Percentiles rank a stretch among this genome's conserved stretches.
Conservation (phyloP, 2,113 vertebrate species). For the Astatoreochromis straeleni region DNA sequence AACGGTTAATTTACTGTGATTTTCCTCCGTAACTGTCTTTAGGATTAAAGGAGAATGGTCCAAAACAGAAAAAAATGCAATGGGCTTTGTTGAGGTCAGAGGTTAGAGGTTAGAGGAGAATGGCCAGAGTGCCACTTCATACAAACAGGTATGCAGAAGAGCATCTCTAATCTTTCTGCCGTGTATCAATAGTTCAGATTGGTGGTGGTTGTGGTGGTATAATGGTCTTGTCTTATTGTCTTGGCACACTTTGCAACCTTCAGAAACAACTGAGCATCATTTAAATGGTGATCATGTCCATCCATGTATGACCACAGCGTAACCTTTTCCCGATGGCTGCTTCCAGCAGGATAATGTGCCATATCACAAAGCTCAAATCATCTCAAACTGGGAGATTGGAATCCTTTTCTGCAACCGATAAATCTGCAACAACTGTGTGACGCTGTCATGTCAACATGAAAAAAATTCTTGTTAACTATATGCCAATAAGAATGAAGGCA, state of each 20-base stretch:
- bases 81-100: neutral
- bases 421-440: neutral
- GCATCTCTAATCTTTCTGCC: neutral
- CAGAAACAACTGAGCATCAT: neutral
- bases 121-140: neutral
- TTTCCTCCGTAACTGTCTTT: neutral
- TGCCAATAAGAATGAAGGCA: neutral
- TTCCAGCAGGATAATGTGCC: neutral
- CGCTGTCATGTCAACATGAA: neutral
- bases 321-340: neutral
- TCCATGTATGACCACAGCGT: neutral
- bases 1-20: accelerated
- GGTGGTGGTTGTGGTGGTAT: accelerated
- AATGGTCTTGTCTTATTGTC: neutral
- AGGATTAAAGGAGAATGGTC: neutral
- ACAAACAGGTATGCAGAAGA: neutral
- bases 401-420: neutral
- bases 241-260: neutral
- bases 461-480: neutral
- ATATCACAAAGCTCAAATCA: neutral
- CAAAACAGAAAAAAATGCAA: accelerated
- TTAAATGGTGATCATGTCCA: neutral
- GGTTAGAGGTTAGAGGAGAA: neutral
- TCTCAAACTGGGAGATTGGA: neutral
- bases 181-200: neutral